A percentile compares a stretch with the other conserved stretches of the same genome.
phyloP scores from a whole-genome alignment of 2,888 invertebrate genomes.

The Nematopogon swammerdamellus region DNA sequence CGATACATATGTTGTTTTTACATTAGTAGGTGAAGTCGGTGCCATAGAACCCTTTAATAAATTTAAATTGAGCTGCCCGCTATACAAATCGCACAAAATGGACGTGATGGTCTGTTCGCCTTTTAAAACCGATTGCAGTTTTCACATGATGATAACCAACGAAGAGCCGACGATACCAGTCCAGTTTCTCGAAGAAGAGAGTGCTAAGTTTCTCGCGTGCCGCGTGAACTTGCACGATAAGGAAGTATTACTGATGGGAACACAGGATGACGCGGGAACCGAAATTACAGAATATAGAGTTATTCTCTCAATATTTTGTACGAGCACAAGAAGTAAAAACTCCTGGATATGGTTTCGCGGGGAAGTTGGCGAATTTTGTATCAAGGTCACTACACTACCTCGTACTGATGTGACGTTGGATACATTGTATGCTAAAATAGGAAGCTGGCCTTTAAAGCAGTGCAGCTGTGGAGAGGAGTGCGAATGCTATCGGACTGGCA shows the following conservation, averaged over 20 bases:
- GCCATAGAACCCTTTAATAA: slow-evolving; percentile 29
- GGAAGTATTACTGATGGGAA: slow-evolving; percentile 26
- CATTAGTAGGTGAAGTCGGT: slow-evolving; percentile 29
- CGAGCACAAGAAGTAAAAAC: slow-evolving; percentile 32
- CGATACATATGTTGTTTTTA: slow-evolving; percentile 38
- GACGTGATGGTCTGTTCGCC: slow-evolving; percentile 35
- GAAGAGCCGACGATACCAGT: slow-evolving; percentile 33
- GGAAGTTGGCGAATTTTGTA: slow-evolving; percentile 37
- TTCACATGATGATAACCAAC: slow-evolving; percentile 28
- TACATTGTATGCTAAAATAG: slow-evolving; percentile 27
- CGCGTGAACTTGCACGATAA: slow-evolving; percentile 35
- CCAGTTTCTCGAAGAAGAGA: slow-evolving; percentile 19
- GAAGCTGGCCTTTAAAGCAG: slow-evolving; percentile 35
- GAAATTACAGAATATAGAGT: slow-evolving; percentile 20
- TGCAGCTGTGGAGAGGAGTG: slow-evolving; percentile 41
- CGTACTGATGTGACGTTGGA: slow-evolving; percentile 40
- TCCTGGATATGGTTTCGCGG: slow-evolving; percentile 44
- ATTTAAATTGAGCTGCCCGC: slow-evolving; percentile 36
- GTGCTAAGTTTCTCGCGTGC: slow-evolving; percentile 27
- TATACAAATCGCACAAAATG: slow-evolving; percentile 38
- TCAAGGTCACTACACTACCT: slow-evolving; percentile 35
- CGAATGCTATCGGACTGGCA: slow-evolving; percentile 37
- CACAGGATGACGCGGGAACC: slow-evolving; percentile 26
- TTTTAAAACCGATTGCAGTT: slow-evolving; percentile 21
- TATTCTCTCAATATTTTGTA: slow-evolving; percentile 34